Evolutionary conservation across 2,113 vertebrate species (phyloP), one percentile per base, ranked within the genome.

Genomic region (Rhinogobius similis): DNA sequence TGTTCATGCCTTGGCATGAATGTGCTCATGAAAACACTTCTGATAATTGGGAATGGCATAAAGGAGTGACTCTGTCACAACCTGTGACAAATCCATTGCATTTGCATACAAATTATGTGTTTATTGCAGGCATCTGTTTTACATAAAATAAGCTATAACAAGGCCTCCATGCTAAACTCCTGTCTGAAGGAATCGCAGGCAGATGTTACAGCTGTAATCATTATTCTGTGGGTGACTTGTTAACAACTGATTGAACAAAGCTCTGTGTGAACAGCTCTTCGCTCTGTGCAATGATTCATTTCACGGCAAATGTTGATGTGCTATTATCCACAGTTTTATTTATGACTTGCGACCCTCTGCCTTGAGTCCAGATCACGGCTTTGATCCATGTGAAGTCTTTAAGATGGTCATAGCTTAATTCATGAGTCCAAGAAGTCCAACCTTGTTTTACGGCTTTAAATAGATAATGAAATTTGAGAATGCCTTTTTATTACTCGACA

Each of bases 191-290:
- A 56, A 62, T 74, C 56, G 65, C 59, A n/a, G 52, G 12, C 65
- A 8, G 6, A 65, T 68, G 39, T 77, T 73, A 71, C 24, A 62
- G 58, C 59, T 23, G 26, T 74, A 67, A 76, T 82, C 72, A 80
- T 80, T 50, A 74, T 73, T 82, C 61, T 55, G 20, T 65, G 59
- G 23, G 63, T 73, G 66, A 77, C 81, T 82, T 86, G 64, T 75
- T 72, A 77, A 74, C 76, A 67, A 48, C 58, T 68, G 61, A 81
- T 70, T 44, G 46, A 72, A 78, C 64, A 73, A 32, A 68, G 65
- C 41, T 67, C 44, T 68, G 21, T 59, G 76, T 73, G 32, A 62
- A 59, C 63, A 55, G 64, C 58, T 68, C 58, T 71, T 76, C 77
- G 72, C 69, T 63, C 56, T 41, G 70, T 70, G 68, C 55, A 72